phyloP scores from a whole-genome alignment of 1,140 invertebrate genomes.

The Bombus sylvicola region DNA sequence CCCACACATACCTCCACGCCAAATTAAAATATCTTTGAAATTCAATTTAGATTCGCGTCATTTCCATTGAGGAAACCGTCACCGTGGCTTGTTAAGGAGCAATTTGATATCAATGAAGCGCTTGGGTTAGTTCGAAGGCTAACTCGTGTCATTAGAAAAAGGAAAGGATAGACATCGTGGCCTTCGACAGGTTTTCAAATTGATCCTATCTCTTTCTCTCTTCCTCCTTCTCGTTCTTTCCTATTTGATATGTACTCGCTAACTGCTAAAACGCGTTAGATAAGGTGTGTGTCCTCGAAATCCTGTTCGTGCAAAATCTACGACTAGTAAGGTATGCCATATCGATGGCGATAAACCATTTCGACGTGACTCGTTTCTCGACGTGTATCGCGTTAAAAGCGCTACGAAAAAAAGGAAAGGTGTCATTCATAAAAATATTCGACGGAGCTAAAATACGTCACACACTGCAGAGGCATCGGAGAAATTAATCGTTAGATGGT shows the following conservation, averaged over 20 bases:
- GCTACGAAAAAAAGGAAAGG: not conserved
- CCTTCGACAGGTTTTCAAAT: conserved; percentile 50
- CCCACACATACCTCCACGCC: too few relatives aligned
- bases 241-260: conserved; percentile 33
- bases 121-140: conserved; percentile 28
- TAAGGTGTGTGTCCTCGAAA: conserved; percentile 51
- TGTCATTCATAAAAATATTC: conserved; percentile 15
- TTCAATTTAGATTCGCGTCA: not conserved
- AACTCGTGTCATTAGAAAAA: conserved; percentile 16
- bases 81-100: not conserved
- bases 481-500: conserved; percentile 8
- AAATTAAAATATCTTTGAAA: not conserved
- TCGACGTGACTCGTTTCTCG: conserved; percentile 32
- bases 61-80: not conserved
- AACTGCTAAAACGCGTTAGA: conserved; percentile 57
- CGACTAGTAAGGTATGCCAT: conserved; percentile 21
- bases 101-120: conserved; percentile 28
- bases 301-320: conserved; percentile 38
- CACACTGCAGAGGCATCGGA: not conserved
- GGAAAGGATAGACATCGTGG: conserved; percentile 24
- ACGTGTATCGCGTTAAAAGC: conserved; percentile 6
- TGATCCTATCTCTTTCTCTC: conserved; percentile 25
- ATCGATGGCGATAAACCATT: conserved; percentile 24
- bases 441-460: not conserved
- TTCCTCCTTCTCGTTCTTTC: too few relatives aligned